These are phyloP conservation scores for Planococcus citri DNA, from an alignment of 1,140 invertebrate species.

Conservation along the genomic window DNA sequence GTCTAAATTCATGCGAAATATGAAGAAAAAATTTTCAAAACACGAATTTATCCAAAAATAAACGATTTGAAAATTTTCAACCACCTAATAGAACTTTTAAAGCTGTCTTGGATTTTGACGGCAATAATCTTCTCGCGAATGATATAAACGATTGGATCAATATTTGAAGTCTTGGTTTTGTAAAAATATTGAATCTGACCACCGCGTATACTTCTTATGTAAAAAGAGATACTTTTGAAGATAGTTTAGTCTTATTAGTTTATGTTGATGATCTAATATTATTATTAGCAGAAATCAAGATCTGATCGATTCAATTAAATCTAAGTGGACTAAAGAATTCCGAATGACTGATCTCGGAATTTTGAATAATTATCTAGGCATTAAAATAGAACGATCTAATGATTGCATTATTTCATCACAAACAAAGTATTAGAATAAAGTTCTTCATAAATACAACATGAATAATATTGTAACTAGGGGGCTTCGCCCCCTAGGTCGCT, in stretches of 20 bases:
- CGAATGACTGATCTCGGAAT: slow-evolving; percentile 28
- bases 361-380: slow-evolving; percentile 29
- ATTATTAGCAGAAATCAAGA: slow-evolving; percentile 4
- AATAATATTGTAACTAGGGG: slow-evolving; percentile 8
- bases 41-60: too few relatives aligned
- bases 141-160: slow-evolving; percentile 27
- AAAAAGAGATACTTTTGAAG: not conserved
- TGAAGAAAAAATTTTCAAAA: too few relatives aligned
- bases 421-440: slow-evolving; percentile 14
- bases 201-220: slow-evolving; percentile 9
- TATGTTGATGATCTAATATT: slow-evolving; percentile 23
- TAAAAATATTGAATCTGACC: slow-evolving; percentile 8
- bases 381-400: slow-evolving; percentile 15
- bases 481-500: too few relatives aligned
- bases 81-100: too few relatives aligned
- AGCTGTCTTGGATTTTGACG: too few relatives aligned
- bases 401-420: slow-evolving; percentile 9
- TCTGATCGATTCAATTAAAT: slow-evolving; percentile 21
- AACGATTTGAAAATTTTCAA: too few relatives aligned
- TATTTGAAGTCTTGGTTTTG: not conserved
- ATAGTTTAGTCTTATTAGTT: not conserved
- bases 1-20: too few relatives aligned
- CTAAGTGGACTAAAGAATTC: slow-evolving; percentile 19
- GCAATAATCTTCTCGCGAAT: slow-evolving; percentile 29
- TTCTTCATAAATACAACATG: slow-evolving; percentile 23